Conservation (phyloP, 2,113 vertebrate genomes). For the Boulengeromyrus knoepffleri region DNA sequence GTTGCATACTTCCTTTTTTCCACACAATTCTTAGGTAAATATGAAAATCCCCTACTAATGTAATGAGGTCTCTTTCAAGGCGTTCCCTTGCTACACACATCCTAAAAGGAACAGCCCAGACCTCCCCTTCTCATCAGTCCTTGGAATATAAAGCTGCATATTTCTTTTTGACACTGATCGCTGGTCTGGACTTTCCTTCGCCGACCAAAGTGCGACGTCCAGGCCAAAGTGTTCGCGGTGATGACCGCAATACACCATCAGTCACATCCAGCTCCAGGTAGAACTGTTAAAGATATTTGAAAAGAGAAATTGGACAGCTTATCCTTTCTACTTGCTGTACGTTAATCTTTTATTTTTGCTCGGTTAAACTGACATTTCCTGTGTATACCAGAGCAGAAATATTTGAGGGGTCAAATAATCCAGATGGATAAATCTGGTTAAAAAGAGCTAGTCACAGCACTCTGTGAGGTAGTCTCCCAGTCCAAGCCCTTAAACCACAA, state of each 20-base stretch:
- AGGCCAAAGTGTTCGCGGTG: not conserved
- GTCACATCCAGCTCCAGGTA: not conserved
- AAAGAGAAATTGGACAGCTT: not conserved
- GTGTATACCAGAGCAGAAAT: not conserved
- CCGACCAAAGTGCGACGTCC: not conserved
- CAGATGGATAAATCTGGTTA: constrained; percentile 26
- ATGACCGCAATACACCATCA: not conserved
- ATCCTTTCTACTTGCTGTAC: not conserved
- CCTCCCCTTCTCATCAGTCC: not conserved
- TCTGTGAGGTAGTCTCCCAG: constrained; percentile 40
- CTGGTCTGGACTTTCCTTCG: no score
- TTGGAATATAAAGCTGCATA: not conserved
- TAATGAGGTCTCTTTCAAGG: not conserved
- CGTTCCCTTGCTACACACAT: not conserved
- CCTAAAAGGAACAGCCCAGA: not conserved
- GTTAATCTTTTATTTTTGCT: not conserved
- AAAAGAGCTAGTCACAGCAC: constrained; percentile 42
- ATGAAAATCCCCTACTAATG: not conserved
- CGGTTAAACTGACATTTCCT: constrained; percentile 2
- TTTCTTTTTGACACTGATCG: not conserved
- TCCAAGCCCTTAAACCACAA: constrained; percentile 46
- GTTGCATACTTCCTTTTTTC: not conserved
- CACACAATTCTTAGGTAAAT: not conserved
- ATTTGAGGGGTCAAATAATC: constrained; percentile 13
- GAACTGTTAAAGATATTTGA: not conserved